Percentiles rank a stretch among this genome's conserved stretches.
These are phyloP conservation scores for Dione vanillae DNA, from an alignment of 2,888 invertebrate species.

Conservation along the genomic window DNA sequence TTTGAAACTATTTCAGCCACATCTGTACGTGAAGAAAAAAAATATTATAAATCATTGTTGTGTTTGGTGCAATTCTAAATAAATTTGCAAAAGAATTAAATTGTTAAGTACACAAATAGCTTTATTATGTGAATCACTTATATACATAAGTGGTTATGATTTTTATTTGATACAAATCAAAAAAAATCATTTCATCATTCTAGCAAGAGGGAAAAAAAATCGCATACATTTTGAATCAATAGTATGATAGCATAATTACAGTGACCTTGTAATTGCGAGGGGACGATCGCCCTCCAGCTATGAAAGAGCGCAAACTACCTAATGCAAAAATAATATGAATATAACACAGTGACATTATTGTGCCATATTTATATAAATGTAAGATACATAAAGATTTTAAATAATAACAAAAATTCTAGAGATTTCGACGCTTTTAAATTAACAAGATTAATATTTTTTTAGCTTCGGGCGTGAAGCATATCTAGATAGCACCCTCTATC, in stretches of 20 bases:
- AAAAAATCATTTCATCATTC: background rate
- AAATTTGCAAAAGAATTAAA: too few species aligned
- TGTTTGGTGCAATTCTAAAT: too few species aligned
- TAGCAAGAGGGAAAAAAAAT: background rate
- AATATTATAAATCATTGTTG: background rate
- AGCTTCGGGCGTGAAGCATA: too few species aligned
- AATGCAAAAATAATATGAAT: conserved; percentile 9
- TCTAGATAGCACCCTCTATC: too few species aligned
- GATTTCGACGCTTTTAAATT: too few species aligned
- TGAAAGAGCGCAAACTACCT: conserved; percentile 13
- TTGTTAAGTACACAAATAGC: too few species aligned
- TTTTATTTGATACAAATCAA: background rate
- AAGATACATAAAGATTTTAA: too few species aligned
- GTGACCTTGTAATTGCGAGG: conserved; percentile 21
- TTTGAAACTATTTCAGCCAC: background rate
- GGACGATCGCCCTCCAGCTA: conserved; percentile 18
- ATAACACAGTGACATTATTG: background rate
- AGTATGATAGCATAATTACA: conserved; percentile 24
- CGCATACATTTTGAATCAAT: conserved; percentile 11
- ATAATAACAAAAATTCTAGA: too few species aligned
- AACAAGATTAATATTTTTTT: too few species aligned
- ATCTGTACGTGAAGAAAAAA: background rate
- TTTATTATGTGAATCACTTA: too few species aligned
- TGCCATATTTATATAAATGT: background rate
- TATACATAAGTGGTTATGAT: too few species aligned